phyloP scores from a whole-genome alignment of 2,888 invertebrate species.

The Entomobrya proxima region DNA sequence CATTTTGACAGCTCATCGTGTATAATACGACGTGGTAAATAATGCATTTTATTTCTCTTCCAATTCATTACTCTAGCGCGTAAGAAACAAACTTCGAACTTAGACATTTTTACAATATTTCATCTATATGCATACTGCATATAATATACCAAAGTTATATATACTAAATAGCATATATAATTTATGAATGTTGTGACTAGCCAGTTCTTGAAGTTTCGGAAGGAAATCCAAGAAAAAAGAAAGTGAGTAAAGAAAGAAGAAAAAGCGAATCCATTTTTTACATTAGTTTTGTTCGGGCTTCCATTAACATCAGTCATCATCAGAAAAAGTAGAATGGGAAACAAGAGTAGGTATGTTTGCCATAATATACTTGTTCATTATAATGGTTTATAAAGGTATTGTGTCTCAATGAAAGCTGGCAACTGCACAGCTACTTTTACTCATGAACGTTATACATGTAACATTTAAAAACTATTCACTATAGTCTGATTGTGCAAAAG shows the following conservation, averaged over 20 bases:
- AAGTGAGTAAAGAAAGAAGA: background rate
- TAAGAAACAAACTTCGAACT: background rate
- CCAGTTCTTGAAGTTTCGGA: conserved; percentile 1
- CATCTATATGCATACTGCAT: background rate
- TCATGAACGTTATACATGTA: no score
- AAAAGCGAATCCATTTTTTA: conserved; percentile 44
- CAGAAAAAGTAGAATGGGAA: conserved; percentile 8
- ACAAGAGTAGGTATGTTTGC: background rate
- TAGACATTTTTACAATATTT: background rate
- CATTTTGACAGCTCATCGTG: conserved; percentile 50
- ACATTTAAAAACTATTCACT: no score
- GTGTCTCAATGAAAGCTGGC: no score
- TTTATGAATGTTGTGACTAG: conserved; percentile 18
- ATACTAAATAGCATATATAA: background rate
- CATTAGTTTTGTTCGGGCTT: conserved; percentile 59
- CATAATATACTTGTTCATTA: no score
- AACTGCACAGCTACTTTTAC: no score
- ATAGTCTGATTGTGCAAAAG: no score
- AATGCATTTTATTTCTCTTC: conserved; percentile 12
- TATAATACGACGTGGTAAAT: background rate
- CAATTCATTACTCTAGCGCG: conserved; percentile 10
- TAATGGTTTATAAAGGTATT: no score
- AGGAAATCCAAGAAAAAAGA: conserved; percentile 33
- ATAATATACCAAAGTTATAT: background rate
- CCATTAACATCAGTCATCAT: conserved; percentile 61